A percentile compares a stretch with the other conserved stretches of the same genome.
These are phyloP conservation scores for Parauchenoglanis ngamensis DNA, from an alignment of 2,797 vertebrate species.

Conservation along the genomic window DNA sequence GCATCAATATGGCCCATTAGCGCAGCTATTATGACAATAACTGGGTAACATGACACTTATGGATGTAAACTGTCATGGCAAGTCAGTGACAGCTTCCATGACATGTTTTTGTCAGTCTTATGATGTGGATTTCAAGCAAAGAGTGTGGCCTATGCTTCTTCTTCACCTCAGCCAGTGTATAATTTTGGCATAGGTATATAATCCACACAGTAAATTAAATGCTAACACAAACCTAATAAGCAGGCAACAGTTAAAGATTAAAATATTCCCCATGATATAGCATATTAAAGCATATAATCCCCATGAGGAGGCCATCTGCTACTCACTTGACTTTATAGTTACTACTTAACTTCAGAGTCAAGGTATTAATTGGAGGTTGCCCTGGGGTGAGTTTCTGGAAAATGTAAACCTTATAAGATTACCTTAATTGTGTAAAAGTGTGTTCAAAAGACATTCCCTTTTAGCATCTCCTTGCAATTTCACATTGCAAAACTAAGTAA, in stretches of 20 bases:
- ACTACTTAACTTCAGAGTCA: slow-evolving; percentile 63
- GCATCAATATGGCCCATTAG: not conserved
- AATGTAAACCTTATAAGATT: slow-evolving; percentile 6
- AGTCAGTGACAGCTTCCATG: not conserved
- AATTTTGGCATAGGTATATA: not conserved
- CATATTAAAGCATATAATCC: slow-evolving; percentile 61
- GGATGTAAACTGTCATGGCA: not conserved
- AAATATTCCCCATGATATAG: slow-evolving; percentile 43
- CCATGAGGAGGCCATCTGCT: slow-evolving; percentile 72
- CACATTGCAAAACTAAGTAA: not conserved
- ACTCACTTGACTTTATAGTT: slow-evolving; percentile 72
- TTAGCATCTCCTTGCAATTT: slow-evolving; percentile 5
- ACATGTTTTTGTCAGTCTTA: not conserved
- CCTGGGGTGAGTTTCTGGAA: not conserved
- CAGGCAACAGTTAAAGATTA: slow-evolving; percentile 69
- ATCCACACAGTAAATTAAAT: slow-evolving; percentile 61
- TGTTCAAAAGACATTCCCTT: not conserved
- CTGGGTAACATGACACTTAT: not conserved
- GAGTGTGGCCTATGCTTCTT: not conserved
- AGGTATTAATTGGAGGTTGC: slow-evolving; percentile 56
- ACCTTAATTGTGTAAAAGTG: not conserved
- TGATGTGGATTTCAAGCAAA: not conserved
- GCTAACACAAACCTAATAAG: slow-evolving; percentile 71
- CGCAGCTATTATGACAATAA: slow-evolving; percentile 23
- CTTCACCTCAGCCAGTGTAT: not conserved